Percentiles rank a stretch among this genome's conserved stretches.
phyloP scores from a whole-genome alignment of 2,888 invertebrate species.

The Eurytoma californica region DNA sequence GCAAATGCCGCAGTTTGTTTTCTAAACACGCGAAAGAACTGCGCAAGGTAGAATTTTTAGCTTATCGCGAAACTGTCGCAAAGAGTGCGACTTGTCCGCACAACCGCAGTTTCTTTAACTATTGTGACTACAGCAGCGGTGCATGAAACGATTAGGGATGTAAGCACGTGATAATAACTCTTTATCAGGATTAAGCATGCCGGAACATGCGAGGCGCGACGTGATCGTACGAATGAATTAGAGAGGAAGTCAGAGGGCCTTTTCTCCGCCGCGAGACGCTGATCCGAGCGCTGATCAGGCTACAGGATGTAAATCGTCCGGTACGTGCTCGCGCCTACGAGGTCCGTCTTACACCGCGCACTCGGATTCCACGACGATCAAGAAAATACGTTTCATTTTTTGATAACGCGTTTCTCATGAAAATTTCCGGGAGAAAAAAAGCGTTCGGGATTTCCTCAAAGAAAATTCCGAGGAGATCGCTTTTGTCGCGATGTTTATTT shows the following conservation, averaged over 20 bases:
- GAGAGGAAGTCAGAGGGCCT: no score
- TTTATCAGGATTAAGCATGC: no score
- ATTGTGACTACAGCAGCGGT: background rate
- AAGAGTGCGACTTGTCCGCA: constrained; percentile 13
- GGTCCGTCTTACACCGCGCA: constrained; percentile 60
- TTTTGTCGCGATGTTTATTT: constrained; percentile 25
- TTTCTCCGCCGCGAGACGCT: background rate
- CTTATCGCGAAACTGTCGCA: constrained; percentile 4
- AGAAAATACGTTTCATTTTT: constrained; percentile 51
- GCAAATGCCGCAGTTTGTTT: constrained; percentile 24
- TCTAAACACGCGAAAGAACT: background rate
- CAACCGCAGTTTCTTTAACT: background rate
- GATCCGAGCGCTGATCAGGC: constrained; percentile 11
- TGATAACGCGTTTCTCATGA: constrained; percentile 28
- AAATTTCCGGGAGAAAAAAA: constrained; percentile 20
- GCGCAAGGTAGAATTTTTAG: background rate
- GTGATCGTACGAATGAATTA: no score
- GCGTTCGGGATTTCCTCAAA: background rate
- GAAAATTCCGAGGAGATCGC: background rate
- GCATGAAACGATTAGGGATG: background rate
- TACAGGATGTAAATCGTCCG: constrained; percentile 43
- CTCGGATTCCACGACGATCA: background rate
- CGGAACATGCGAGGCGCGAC: no score
- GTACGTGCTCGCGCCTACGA: constrained; percentile 62
- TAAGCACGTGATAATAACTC: no score